These are phyloP conservation scores for Limnephilus lunatus DNA, from an alignment of 2,888 invertebrate species.

Conservation along the genomic window DNA sequence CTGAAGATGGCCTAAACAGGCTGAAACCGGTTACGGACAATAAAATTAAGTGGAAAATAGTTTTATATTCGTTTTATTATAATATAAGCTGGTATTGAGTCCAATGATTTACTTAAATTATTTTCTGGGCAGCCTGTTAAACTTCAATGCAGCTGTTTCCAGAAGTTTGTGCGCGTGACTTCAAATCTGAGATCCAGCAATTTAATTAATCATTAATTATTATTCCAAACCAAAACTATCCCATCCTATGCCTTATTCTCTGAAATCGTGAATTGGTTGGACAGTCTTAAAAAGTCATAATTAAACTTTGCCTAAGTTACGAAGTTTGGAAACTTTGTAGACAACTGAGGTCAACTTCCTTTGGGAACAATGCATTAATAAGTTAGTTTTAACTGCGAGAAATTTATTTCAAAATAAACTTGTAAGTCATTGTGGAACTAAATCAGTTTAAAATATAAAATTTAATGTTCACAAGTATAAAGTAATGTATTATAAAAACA, in stretches of 20 bases:
- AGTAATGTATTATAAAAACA: too few relatives aligned
- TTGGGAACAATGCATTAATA: neutral
- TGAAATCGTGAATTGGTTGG: neutral
- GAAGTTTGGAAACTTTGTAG: neutral
- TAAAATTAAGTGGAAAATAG: too few relatives aligned
- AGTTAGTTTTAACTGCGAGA: neutral
- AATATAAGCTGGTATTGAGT: too few relatives aligned
- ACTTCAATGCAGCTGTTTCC: neutral
- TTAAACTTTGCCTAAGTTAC: neutral
- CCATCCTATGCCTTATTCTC: neutral
- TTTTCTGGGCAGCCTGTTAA: neutral
- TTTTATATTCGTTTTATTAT: too few relatives aligned
- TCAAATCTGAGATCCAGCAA: neutral
- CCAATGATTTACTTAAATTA: neutral
- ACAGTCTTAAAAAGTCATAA: neutral
- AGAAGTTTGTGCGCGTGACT: neutral
- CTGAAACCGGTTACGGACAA: too few relatives aligned
- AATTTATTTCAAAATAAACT: too few relatives aligned
- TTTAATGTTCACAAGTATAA: too few relatives aligned
- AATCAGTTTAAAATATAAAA: too few relatives aligned
- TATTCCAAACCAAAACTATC: neutral
- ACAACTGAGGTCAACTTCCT: neutral
- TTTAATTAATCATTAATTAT: neutral
- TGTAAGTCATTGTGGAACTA: too few relatives aligned
- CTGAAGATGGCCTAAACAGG: too few relatives aligned